A percentile compares a stretch with the other conserved stretches of the same genome.
Evolutionary conservation across 2,888 invertebrate species (phyloP).

Genomic region (Cryptocheilus praepositus): DNA sequence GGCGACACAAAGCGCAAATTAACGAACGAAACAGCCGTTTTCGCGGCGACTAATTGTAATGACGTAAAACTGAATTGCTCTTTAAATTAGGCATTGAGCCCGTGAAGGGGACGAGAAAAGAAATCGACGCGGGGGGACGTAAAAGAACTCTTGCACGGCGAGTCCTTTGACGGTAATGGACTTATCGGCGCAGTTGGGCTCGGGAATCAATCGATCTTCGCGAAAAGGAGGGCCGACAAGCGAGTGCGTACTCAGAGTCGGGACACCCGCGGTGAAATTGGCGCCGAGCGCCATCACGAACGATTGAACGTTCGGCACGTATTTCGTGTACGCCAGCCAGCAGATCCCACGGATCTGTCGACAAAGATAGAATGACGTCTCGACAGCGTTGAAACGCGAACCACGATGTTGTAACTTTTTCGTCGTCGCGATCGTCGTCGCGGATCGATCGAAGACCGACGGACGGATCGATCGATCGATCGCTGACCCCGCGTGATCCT

Average conservation of each 20-base stretch:
- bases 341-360: conserved; percentile 38
- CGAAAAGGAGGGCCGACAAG: conserved; percentile 34
- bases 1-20: no score
- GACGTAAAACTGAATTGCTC: no score
- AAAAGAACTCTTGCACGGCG: no score
- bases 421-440: conserved; percentile 13
- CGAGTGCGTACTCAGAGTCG: conserved; percentile 23
- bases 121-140: no score
- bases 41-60: no score
- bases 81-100: no score
- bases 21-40: no score
- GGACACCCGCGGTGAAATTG: conserved; percentile 58
- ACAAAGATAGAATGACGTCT: conserved; percentile 14
- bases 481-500: conserved; percentile 5
- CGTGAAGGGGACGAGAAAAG: no score
- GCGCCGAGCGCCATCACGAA: conserved; percentile 38
- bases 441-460: neutral
- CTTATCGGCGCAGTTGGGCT: neutral
- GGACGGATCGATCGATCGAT: neutral
- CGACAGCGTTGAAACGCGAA: conserved; percentile 47
- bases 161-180: no score
- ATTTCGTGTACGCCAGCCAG: conserved; percentile 44
- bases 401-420: conserved; percentile 50
- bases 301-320: conserved; percentile 41
- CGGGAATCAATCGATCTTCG: conserved; percentile 30